Conservation (phyloP, 2,888 invertebrate species). For the Labia minor region DNA sequence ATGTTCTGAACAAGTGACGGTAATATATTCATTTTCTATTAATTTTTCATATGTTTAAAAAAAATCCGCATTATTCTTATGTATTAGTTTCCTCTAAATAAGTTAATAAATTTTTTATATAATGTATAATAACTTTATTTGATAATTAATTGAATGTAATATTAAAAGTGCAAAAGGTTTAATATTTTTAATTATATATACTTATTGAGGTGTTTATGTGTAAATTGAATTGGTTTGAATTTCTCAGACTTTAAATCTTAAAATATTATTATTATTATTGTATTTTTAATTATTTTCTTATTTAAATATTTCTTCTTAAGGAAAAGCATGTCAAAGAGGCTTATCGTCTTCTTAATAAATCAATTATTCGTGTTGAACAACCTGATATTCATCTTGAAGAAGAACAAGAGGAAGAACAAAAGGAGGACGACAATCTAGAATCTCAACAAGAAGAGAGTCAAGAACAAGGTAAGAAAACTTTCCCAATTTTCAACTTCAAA, state of each 20-base stretch:
- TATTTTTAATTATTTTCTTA: too few species aligned
- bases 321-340: conserved; percentile 86
- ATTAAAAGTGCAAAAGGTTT: too few species aligned
- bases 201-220: too few species aligned
- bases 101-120: too few species aligned
- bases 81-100: not conserved
- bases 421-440: conserved; percentile 35
- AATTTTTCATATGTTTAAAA: not conserved
- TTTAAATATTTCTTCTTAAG: conserved; percentile 34
- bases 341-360: conserved; percentile 81
- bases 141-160: too few species aligned
- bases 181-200: too few species aligned
- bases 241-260: too few species aligned
- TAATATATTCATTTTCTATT: not conserved
- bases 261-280: too few species aligned
- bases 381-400: conserved; percentile 91
- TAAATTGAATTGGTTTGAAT: too few species aligned
- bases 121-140: too few species aligned
- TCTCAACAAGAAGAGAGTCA: not conserved
- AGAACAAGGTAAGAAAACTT: not conserved
- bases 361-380: conserved; percentile 93
- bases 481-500: too few species aligned
- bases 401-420: conserved; percentile 44
- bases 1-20: conserved; percentile 69
- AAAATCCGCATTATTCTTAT: too few species aligned